Base-by-base conservation (phyloP, 2,797 vertebrate genomes). In the Alca torda region DNA sequence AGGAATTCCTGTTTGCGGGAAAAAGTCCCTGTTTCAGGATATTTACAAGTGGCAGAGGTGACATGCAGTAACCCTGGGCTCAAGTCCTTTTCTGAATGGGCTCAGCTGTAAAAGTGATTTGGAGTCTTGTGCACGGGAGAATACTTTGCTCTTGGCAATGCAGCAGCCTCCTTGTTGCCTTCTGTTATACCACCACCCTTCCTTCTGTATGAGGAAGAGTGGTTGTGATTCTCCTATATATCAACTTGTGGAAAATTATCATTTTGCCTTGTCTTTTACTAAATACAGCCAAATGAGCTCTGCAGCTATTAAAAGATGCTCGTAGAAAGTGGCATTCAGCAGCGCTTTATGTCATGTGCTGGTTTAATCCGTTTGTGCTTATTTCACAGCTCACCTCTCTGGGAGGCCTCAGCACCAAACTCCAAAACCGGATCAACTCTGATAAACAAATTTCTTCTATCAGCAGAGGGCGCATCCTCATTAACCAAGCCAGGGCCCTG, bases 391-490 rank as follows among this genome's bases (percentile, higher is more conserved):
- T 59, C 23, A 60, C 2, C 0, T 33, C 28, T 69, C 53, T 35
- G n/a, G 26, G 21, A 68, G 28, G n/a, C 33, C 37, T 79, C 64
- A 46, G 26, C 45, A 31, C 17, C 24, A n/a, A 76, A 46, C 68
- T 57, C 35, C 45, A 26, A 73, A 63, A 31, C n/a, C 39, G 15
- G 28, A 46, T 20, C 9, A 15, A 67, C 20, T n/a, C 35, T 50
- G 43, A 46, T 31, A 28, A 85, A 77, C 26, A 28, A 39, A 33
- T 69, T 69, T 78, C 46, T 50, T 19, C 4, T 6, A 64, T 80
- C 97, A 95, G 90, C 83, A 97, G 95, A 81, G 93, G 95, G 90
- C 84, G 51, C 68, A 59, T 80, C 3, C 1, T 82, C 6, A 3
- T 74, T 68, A 54, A 20, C 12, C 23, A 43, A 51, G 54, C 0